Evolutionary conservation across 2,888 invertebrate genomes (phyloP).

Genomic region (Tortrix viridana): DNA sequence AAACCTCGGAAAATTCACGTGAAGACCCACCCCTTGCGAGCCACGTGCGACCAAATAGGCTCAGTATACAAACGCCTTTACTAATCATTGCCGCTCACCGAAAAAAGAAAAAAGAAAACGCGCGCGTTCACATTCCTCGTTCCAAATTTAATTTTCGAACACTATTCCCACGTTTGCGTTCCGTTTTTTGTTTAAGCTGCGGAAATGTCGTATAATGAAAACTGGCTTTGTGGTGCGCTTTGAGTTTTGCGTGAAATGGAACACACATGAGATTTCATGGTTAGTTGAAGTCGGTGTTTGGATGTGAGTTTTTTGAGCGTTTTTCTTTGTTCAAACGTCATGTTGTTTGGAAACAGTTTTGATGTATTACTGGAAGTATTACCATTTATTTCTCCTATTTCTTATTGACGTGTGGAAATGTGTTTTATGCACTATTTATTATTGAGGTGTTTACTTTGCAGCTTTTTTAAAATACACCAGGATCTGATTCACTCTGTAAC

Average conservation of each 20-base stretch:
- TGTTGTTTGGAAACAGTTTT: constrained; percentile 28
- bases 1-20: constrained; percentile 84
- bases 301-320: constrained; percentile 52
- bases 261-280: constrained; percentile 79
- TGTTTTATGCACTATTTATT: neutral
- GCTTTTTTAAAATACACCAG: neutral
- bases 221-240: constrained; percentile 63
- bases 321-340: constrained; percentile 35
- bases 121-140: constrained; percentile 64
- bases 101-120: constrained; percentile 64
- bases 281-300: constrained; percentile 72
- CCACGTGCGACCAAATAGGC: constrained; percentile 82
- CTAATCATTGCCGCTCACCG: constrained; percentile 75
- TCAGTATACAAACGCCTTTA: constrained; percentile 76
- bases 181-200: constrained; percentile 59
- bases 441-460: neutral
- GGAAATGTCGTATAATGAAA: constrained; percentile 68
- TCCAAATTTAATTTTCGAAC: constrained; percentile 55
- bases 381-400: neutral
- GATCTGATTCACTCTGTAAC: too few species aligned
- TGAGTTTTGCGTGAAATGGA: constrained; percentile 75
- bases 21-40: constrained; percentile 76
- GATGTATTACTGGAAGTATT: constrained; percentile 3
- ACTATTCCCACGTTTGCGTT: constrained; percentile 38
- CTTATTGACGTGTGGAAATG: neutral